Evolutionary conservation across 1,140 invertebrate genomes (phyloP), one percentile per base, ranked within the genome.

Genomic region (Drosophila carrolli): DNA sequence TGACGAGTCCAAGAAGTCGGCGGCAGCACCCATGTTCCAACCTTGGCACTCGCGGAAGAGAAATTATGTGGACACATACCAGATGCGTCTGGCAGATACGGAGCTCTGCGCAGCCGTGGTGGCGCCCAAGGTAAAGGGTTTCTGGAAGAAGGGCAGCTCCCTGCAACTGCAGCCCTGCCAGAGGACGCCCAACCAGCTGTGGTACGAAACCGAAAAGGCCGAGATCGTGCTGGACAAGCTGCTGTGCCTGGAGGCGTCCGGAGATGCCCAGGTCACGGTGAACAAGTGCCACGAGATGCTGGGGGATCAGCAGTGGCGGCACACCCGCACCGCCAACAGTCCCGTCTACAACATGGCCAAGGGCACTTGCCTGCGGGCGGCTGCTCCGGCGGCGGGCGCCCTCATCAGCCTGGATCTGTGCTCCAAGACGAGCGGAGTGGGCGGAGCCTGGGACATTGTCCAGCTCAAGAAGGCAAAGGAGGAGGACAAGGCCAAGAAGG

Each of bases 221-320:
- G 97, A 98, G 92, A 91, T 99, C n/a, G 95, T 98, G 13, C 93
- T 99, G 32, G 96, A 96, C 1, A 95, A 97, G 74, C 93, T 97
- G 23, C 92, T 98, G 1, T 99, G 98, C 91, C 86, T 99, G 59
- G 97, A 98, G 93, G 95, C 96, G 4, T 93, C 93, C 3, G 93
- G 83, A 14, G 93, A 94, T 46, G 93, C 94, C 37, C 81, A 91
- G 46, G 96, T 97, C 0, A 93, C 95, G 48, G 93, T 99, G 8
- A 95, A 95, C 59, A 99, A 99, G 93, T 99, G 98, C 89, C 97
- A 98, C 91, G 97, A 98, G 92, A 96, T 97, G 94, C 95, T 97
- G 14, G 97, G 96, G 1, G 94, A 96, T 75, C 98, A 99, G 93
- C 96, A 97, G 75, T 99, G 98, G 98, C 95, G 95, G 58, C 95